These are phyloP conservation scores for Pterocles burchelli DNA, from an alignment of 2,113 vertebrate species.

Conservation along the genomic window DNA sequence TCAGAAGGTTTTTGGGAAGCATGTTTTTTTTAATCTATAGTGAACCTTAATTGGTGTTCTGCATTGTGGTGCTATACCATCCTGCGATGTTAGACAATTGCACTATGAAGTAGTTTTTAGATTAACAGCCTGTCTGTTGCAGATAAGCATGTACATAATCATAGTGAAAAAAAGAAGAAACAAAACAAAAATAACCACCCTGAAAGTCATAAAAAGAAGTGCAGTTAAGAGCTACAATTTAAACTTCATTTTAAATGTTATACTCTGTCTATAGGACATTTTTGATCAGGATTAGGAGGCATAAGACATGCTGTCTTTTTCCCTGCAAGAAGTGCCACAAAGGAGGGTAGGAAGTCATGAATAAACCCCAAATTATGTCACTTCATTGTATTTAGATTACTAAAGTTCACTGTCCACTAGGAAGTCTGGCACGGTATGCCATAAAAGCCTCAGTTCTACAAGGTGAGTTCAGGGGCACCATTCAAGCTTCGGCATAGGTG, in stretches of 20 bases:
- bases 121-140: conserved; percentile 32
- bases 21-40: conserved; percentile 12
- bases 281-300: neutral
- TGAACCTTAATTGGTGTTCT: neutral
- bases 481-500: too few species aligned
- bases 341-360: neutral
- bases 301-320: neutral
- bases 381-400: neutral
- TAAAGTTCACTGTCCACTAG: neutral
- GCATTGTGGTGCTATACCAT: neutral
- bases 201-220: neutral
- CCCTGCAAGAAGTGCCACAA: neutral
- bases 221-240: neutral
- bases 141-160: conserved; percentile 41
- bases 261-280: neutral
- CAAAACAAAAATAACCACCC: neutral
- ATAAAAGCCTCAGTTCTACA: neutral
- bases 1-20: neutral
- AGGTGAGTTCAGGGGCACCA: neutral
- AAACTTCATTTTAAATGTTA: neutral
- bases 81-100: neutral
- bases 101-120: neutral
- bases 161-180: neutral
- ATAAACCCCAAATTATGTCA: neutral
- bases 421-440: neutral